phyloP scores from a whole-genome alignment of 2,113 vertebrate species.

The Blennius ocellaris region DNA sequence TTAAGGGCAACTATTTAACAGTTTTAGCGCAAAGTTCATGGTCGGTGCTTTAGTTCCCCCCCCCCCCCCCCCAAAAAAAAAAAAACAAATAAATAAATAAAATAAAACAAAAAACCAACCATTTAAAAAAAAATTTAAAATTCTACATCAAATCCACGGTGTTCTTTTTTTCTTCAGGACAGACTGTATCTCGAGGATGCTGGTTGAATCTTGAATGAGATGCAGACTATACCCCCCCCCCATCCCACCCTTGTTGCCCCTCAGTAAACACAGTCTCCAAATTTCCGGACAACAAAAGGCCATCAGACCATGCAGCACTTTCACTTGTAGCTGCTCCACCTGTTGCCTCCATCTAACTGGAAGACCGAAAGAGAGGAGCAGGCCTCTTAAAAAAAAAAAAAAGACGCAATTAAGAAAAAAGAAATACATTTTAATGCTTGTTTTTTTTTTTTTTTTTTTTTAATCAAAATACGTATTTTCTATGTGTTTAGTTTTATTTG shows the following conservation, averaged over 20 bases:
- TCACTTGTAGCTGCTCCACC: constrained; percentile 64
- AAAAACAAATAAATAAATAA: too few relatives aligned
- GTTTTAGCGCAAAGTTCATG: too few relatives aligned
- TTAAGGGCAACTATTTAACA: too few relatives aligned
- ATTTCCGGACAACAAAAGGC: constrained; percentile 71
- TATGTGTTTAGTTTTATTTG: background rate
- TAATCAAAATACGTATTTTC: background rate
- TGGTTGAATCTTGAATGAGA: background rate
- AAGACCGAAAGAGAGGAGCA: too few relatives aligned
- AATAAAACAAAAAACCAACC: too few relatives aligned
- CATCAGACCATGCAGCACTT: constrained; percentile 60
- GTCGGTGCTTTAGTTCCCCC: too few relatives aligned
- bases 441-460: too few relatives aligned
- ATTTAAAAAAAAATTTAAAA: too few relatives aligned
- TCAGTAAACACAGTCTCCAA: constrained; percentile 64
- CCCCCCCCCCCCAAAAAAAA: too few relatives aligned
- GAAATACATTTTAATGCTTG: background rate
- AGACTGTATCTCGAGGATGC: background rate
- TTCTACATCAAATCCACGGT: background rate
- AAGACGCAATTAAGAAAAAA: background rate
- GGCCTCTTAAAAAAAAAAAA: constrained; percentile 15
- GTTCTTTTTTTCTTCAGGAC: background rate
- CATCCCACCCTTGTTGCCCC: background rate
- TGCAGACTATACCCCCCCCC: background rate
- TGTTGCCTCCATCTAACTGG: constrained; percentile 55